phyloP scores from a whole-genome alignment of 2,888 invertebrate species.

The Steinernema carpocapsae region DNA sequence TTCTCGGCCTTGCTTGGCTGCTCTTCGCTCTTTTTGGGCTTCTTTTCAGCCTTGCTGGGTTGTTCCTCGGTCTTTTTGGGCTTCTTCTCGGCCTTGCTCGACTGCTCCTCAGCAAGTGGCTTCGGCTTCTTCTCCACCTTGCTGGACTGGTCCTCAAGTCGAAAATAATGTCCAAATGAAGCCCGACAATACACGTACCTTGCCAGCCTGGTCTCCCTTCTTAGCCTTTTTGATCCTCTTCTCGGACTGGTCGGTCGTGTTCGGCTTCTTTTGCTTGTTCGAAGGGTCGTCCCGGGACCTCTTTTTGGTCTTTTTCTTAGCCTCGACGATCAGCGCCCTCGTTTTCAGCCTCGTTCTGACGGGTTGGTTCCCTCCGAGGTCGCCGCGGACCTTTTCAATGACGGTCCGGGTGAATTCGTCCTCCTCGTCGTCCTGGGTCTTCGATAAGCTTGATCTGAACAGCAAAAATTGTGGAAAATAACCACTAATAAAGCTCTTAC shows the following conservation, averaged over 20 bases:
- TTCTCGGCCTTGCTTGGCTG: too few relatives aligned
- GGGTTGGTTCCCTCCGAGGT: neutral
- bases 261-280: neutral
- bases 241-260: neutral
- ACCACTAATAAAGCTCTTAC: neutral
- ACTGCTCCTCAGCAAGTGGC: too few relatives aligned
- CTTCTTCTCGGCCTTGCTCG: too few relatives aligned
- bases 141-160: neutral
- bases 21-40: neutral
- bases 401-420: neutral
- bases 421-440: conserved; percentile 8
- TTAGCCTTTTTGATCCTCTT: neutral
- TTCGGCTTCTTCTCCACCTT: too few relatives aligned
- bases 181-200: neutral
- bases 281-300: neutral
- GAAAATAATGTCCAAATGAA: neutral
- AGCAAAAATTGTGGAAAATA: neutral
- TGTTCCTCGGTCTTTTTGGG: too few relatives aligned
- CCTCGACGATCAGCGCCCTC: neutral
- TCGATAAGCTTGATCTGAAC: neutral
- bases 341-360: neutral
- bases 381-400: neutral
- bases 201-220: neutral
- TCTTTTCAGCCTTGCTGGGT: neutral
- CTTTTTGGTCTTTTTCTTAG: neutral